Percentiles rank a stretch among this genome's conserved stretches.
phyloP scores from a whole-genome alignment of 2,888 invertebrate species.

The Microctonus aethiopoides region DNA sequence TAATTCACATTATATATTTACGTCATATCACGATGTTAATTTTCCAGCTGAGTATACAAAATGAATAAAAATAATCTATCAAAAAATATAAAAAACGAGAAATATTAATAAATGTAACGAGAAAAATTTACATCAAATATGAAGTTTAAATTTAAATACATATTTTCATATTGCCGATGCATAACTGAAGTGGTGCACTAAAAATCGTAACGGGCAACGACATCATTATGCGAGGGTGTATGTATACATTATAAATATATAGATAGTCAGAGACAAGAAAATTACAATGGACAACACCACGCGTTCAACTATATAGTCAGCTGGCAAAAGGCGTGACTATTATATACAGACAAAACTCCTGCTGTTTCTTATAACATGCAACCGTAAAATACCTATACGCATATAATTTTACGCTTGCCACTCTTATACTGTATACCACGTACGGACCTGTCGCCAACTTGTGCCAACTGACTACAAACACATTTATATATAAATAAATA shows the following conservation, averaged over 20 bases:
- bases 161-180: not conserved
- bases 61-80: no score
- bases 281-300: slow-evolving; percentile 26
- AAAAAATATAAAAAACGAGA: no score
- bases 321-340: slow-evolving; percentile 48
- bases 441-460: slow-evolving; percentile 19
- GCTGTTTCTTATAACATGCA: slow-evolving; percentile 34
- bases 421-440: slow-evolving; percentile 8
- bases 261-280: slow-evolving; percentile 20
- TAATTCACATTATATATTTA: no score
- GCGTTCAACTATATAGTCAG: slow-evolving; percentile 41
- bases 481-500: no score
- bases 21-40: no score
- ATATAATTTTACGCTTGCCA: slow-evolving; percentile 44
- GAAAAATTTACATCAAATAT: no score
- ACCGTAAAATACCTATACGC: slow-evolving; percentile 38
- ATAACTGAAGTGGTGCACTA: not conserved
- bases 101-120: no score
- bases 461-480: slow-evolving; percentile 7
- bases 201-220: slow-evolving; percentile 28
- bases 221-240: slow-evolving; percentile 8
- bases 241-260: not conserved
- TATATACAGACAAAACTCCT: slow-evolving; percentile 32
- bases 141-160: no score
- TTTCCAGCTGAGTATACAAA: no score